Conservation (phyloP, 2,113 vertebrate genomes). For the Xiphophorus couchianus region DNA sequence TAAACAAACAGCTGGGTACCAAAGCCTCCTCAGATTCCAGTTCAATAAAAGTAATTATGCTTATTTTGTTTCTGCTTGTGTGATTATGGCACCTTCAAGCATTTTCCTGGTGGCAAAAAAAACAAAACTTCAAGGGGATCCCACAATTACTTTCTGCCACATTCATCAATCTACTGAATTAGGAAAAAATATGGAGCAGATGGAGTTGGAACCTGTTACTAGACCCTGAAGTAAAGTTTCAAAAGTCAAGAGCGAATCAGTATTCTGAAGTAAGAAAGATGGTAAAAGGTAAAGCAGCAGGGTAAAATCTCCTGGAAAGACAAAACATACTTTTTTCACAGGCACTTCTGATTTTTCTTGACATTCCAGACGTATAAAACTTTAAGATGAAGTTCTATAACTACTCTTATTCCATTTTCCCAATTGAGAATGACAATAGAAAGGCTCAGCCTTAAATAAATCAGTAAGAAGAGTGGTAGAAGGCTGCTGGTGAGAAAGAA, state of each 20-base stretch:
- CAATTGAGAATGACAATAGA: constrained; percentile 38
- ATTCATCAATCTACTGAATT: constrained; percentile 14
- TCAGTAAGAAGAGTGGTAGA: constrained; percentile 38
- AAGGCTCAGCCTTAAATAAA: constrained; percentile 41
- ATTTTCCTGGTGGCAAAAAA: constrained; percentile 17
- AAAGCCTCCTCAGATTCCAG: constrained; percentile 19
- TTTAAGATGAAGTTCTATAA: constrained; percentile 56
- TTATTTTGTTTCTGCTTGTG: constrained; percentile 13
- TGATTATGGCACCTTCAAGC: constrained; percentile 4
- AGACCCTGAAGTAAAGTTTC: constrained; percentile 30
- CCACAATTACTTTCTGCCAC: constrained; percentile 19
- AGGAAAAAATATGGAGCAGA: not conserved
- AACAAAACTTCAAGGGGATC: not conserved
- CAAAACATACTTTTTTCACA: constrained; percentile 57
- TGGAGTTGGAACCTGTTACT: constrained; percentile 14
- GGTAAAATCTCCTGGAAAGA: constrained; percentile 44
- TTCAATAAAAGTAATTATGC: constrained; percentile 13
- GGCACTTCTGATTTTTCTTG: constrained; percentile 52
- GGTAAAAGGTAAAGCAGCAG: constrained; percentile 41
- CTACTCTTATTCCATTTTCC: constrained; percentile 42
- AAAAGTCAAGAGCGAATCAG: not conserved
- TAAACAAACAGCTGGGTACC: constrained; percentile 48
- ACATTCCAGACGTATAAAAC: constrained; percentile 49
- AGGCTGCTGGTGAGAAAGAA: constrained; percentile 29
- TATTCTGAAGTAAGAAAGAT: constrained; percentile 43